A percentile compares a stretch with the other conserved stretches of the same genome.
Evolutionary conservation across 2,797 vertebrate species (phyloP).

Genomic region (Intellagama lesueurii): DNA sequence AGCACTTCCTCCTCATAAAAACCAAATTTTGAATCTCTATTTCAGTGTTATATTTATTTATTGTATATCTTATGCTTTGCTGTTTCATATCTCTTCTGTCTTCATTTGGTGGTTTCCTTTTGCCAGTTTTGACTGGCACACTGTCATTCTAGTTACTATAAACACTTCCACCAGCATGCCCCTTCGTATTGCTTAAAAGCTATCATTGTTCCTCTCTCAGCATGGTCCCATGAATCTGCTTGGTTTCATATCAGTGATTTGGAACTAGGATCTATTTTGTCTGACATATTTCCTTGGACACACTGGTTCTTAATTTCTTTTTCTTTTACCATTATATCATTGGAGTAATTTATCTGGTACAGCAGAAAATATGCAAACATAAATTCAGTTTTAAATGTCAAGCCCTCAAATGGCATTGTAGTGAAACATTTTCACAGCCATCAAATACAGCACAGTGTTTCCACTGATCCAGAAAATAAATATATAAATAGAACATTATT

Average conservation of each 20-base stretch:
- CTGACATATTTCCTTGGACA: neutral
- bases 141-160: neutral
- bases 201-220: neutral
- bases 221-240: neutral
- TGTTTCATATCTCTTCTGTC: slow-evolving; percentile 4
- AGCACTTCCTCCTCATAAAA: neutral
- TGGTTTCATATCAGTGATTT: neutral
- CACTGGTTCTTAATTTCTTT: neutral
- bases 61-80: neutral
- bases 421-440: neutral
- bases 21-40: neutral
- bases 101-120: slow-evolving; percentile 6
- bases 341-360: neutral
- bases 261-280: neutral
- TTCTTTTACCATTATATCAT: neutral
- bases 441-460: neutral
- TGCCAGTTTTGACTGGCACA: neutral
- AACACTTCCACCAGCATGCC: neutral
- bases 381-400: neutral
- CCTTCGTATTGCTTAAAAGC: neutral
- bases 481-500: neutral
- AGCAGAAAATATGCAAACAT: neutral
- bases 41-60: neutral
- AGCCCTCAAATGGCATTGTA: neutral
- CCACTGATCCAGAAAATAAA: neutral